These are phyloP conservation scores for Trichechus manatus DNA, from an alignment of 2,113 vertebrate genomes.

Conservation along the genomic window DNA sequence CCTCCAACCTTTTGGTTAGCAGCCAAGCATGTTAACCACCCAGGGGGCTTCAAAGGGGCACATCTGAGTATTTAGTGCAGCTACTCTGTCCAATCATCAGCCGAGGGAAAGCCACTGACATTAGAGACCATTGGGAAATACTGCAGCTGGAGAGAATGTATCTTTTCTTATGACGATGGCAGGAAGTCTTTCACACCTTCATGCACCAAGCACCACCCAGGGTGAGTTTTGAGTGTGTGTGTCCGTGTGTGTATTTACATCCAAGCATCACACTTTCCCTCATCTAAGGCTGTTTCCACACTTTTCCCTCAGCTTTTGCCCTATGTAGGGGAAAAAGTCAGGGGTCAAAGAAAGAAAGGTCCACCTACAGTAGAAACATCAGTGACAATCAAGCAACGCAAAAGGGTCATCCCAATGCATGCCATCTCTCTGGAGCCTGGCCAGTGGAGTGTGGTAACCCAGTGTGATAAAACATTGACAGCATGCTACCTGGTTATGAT, in stretches of 20 bases:
- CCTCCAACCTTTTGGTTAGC: no score
- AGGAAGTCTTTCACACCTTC: not conserved
- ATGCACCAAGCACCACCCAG: accelerated
- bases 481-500: constrained; percentile 57
- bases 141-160: accelerated
- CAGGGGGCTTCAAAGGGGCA: not conserved
- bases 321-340: not conserved
- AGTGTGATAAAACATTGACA: constrained; percentile 79
- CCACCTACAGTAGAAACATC: not conserved
- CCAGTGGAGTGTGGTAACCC: constrained; percentile 35
- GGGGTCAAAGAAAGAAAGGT: not conserved
- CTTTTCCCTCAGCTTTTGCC: not conserved
- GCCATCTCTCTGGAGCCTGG: constrained; percentile 64
- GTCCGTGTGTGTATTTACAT: no score
- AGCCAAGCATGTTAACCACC: no score
- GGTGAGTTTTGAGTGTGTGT: not conserved
- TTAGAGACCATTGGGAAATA: not conserved
- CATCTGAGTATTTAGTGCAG: accelerated
- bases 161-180: not conserved
- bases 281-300: not conserved
- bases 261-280: no score
- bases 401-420: not conserved
- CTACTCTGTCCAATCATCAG: not conserved
- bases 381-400: not conserved
- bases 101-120: not conserved